Evolutionary conservation across 2,113 vertebrate species (phyloP), one percentile per base, ranked within the genome.

Genomic region (Calonectris borealis): DNA sequence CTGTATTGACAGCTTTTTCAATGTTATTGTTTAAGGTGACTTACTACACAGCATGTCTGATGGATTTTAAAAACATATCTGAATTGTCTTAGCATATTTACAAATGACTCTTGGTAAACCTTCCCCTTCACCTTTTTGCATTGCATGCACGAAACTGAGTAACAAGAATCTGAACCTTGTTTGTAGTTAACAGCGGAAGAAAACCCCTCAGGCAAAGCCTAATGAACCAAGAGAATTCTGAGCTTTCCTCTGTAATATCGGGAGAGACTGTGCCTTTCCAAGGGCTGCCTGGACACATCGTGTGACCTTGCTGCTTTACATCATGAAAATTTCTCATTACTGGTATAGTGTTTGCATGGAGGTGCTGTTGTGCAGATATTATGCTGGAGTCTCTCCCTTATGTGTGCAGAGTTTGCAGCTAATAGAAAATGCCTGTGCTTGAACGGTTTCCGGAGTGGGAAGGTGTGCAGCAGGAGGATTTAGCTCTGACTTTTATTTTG

Each of bases 141-240:
- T 64, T 94, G 89, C 94, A 83, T 72, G 85, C 94, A 93, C 17
- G 7, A 83, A 97, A 86, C 76, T 8, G 44, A 92, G 96, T 93
- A 96, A 96, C 92, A 76, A 89, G 86, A 96, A 92, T 96, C 96
- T 94, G 97, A 97, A 82, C 97, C 97, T 97, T 91, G 94, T 97
- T 98, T 97, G 95, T 97, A 97, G 97, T 96, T 98, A 97, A 98
- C 96, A 97, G 96, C 49, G 84, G 97, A 93, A 96, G 93, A 90
- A 96, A 97, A 96, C 57, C 96, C 97, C 97, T 95, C 93, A 95
- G 97, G 98, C 98, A 97, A 97, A 97, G 95, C 97, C 97, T 98
- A 97, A 98, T 97, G 97, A 98, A 97, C 93, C 97, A 96, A 84
- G 88, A 98, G 96, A 90, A 96, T 97, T 97, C 96, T 78, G 95